phyloP scores from a whole-genome alignment of 1,140 invertebrate species.

The Brachionus asplanchnoidis region DNA sequence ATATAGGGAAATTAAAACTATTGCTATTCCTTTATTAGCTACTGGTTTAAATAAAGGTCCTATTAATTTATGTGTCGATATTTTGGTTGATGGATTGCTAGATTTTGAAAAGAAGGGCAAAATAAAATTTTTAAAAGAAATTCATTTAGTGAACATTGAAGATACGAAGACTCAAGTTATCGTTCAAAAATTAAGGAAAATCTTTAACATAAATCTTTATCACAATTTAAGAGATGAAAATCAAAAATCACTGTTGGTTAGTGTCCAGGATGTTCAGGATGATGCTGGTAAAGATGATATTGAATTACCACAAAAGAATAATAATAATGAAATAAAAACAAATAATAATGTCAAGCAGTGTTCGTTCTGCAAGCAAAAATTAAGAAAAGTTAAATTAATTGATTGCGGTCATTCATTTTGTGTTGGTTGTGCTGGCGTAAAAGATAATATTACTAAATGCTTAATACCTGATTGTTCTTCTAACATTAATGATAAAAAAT shows the following conservation, averaged over 20 bases:
- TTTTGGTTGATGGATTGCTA: neutral
- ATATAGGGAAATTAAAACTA: neutral
- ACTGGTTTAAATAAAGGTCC: neutral
- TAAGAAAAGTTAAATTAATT: neutral
- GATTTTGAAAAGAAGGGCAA: neutral
- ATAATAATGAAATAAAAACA: neutral
- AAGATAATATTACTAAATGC: neutral
- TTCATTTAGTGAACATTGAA: slow-evolving; percentile 12
- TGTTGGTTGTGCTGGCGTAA: neutral
- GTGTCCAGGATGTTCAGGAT: too few relatives aligned
- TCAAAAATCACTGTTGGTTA: neutral
- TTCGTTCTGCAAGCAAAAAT: neutral
- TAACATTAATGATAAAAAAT: neutral
- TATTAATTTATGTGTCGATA: neutral
- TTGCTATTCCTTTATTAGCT: neutral
- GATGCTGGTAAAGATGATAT: neutral
- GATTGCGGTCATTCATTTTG: neutral
- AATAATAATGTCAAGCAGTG: neutral
- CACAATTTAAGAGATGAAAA: neutral
- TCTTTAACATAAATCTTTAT: neutral
- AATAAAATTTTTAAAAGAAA: neutral
- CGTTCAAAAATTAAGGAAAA: neutral
- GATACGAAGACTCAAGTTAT: neutral
- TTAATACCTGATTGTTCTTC: neutral
- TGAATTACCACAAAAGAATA: neutral